Base-by-base conservation (phyloP, 2,113 vertebrate species). In the Cyprinodon variegatus region DNA sequence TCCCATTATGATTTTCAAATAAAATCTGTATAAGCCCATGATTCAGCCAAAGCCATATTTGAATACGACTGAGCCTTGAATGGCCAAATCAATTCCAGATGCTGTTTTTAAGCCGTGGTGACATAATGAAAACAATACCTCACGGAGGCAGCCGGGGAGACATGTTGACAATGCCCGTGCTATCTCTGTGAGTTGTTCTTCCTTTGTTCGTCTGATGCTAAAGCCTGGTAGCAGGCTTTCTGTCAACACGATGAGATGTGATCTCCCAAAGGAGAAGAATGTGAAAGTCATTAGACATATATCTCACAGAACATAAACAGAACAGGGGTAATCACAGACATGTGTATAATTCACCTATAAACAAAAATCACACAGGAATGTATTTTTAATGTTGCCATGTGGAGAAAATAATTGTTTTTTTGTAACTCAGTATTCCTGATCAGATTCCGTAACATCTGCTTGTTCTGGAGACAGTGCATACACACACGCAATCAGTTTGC, bases 101-200 rank as follows among this genome's bases (percentile, higher is more conserved):
- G 76, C 66, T 37, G 53, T 73, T 77, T 78, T 76, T 61, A 83
- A 78, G 71, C 74, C 3, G 37, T 39, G 1, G 41, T 50, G 64
- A 48, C 70, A 69, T 78, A 75, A 83, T 85, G 77, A 79, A 86
- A 88, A 88, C 72, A 83, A 82, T 89, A 65, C 59, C 65, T 86
- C 82, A 71, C 68, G 20, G 61, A 84, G 72, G 61, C 77, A 73
- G 76, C 68, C 40, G 41, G 74, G 61, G 66, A 77, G 81, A 77
- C 61, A 61, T 73, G 60, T 70, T 74, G 72, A 80, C 80, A 79
- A 53, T 63, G 81, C 80, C 78, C 66, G 41, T 17, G 2, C 66
- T 46, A 45, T 86, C 77, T 81, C 48, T 71, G 46, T 41, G 71
- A 68, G 65, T 74, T 79, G 70, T 65, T 75, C 41, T 70, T 65